These are phyloP conservation scores for Fragum whitleyi DNA, from an alignment of 2,888 invertebrate species.

Conservation along the genomic window DNA sequence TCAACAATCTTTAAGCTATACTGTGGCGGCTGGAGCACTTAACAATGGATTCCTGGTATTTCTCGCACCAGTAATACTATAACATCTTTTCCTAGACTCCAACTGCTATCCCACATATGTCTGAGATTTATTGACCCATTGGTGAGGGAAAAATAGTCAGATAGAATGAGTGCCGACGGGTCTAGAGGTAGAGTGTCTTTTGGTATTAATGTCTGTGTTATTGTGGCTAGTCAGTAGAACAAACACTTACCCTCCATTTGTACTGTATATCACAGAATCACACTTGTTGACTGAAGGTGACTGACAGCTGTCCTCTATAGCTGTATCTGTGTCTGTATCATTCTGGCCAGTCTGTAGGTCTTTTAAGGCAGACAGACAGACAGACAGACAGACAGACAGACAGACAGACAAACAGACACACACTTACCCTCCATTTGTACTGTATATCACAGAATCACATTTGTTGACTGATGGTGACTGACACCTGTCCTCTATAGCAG, in stretches of 20 bases:
- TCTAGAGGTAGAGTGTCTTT: too few relatives aligned
- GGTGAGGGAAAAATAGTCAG: too few relatives aligned
- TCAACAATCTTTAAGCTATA: too few relatives aligned
- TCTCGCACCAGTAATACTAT: too few relatives aligned
- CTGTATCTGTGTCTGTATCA: neutral
- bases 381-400: neutral
- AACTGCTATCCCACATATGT: too few relatives aligned
- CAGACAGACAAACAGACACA: neutral
- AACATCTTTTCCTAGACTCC: too few relatives aligned
- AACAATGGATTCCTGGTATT: too few relatives aligned
- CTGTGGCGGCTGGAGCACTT: too few relatives aligned
- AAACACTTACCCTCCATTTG: neutral
- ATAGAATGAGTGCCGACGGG: too few relatives aligned
- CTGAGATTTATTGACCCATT: too few relatives aligned
- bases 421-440: constrained; percentile 16
- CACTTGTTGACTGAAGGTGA: neutral
- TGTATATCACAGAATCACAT: neutral
- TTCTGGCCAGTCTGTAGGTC: neutral
- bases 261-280: neutral
- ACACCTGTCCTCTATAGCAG: neutral
- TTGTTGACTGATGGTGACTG: neutral
- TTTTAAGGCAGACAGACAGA: neutral
- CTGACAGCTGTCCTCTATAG: neutral
- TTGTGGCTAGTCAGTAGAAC: too few relatives aligned
- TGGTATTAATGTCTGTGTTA: too few relatives aligned